Base-by-base conservation (phyloP, 2,888 invertebrate genomes). In the Mythimna lalbum region DNA sequence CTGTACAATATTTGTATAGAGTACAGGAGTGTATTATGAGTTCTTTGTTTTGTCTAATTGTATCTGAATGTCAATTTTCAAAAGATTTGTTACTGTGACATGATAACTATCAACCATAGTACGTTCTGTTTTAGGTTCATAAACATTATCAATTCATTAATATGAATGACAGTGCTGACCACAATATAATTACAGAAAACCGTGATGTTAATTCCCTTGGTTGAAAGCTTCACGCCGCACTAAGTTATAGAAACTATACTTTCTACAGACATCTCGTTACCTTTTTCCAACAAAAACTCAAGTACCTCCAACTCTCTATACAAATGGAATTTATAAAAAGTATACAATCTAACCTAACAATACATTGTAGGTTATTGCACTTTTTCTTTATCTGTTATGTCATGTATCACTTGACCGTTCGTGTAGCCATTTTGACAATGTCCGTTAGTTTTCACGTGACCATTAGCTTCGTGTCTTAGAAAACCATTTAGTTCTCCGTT, bases 361-460 rank as follows among this genome's bases (percentile, higher is more conserved):
- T 73, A 71, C 56, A 70, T 55, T 76, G 47, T 62, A 66, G 78
- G 78, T 87, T 95, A 95, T 88, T 93, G 95, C 81, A 92, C 83
- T 89, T 95, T 95, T 87, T 93, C 91, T 87, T 95, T 95, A 33
- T 88, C 89, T 88, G 88, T 88, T 52, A 80, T 65, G 55, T 85
- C 84, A 64, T 86, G 87, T 73, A 82, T 78, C 70, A 88, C 77
- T 62, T 89, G 87, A 53, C 91, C 89, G 76, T 93, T 93, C 73
- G 87, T 83, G 78, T 87, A 89, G 47, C 92, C 91, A 68, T 92
- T 93, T 62, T 80, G 83, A 52, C 88, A 68, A 73, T 86, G 82
- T 9, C 88, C 89, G 52, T 89, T 89, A 43, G 69, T 53, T 64
- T 49, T 80, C n/a, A 66, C 19, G 6, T 49, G 59, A 66, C 79